Evolutionary conservation across 2,888 invertebrate genomes (phyloP), one percentile per base, ranked within the genome.

Genomic region (Neoscelio sp.): DNA sequence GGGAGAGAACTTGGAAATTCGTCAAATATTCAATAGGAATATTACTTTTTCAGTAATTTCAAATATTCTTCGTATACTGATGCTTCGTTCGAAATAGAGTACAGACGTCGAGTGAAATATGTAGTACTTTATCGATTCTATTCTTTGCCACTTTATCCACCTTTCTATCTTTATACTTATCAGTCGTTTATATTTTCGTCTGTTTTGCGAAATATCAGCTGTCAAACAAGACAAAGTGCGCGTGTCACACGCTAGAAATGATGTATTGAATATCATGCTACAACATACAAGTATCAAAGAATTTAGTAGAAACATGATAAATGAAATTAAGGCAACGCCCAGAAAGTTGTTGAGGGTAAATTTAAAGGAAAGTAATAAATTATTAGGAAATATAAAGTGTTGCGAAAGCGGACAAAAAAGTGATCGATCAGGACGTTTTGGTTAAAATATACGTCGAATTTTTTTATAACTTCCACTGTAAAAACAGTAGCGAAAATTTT

Each of bases 181-280:
- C 58, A 60, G 67, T 75, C 60, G 67, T 65, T 67, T 58, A 62
- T 62, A 62, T 62, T 68, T 60, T 76, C 68, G 68, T 62, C 46
- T 68, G 54, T 76, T 60, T 76, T 54, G 58, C 62, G 46, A 76
- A 68, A 56, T 67, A 58, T 60, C 52, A 60, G 67, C 73, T 64
- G 62, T 64, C 73, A 62, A 73, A 64, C 26, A 73, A 64, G 73
- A 73, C 73, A 73, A 73, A 64, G 64, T 62, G 26, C 73, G 54
- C 54, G 54, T 73, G 73, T 64, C 67, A 67, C 42, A 64, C 46
- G 73, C 62, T 73, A 56, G 38, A 46, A 64, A 35, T 73, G 73
- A 73, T 64, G 46, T 73, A 73, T 71, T 52, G 62, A 60, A 71
- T 71, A 62, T 71, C 62, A 54, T 44, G 58, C 62, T 50, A 56